A percentile compares a stretch with the other conserved stretches of the same genome.
Conservation (phyloP, 2,888 invertebrate genomes). For the Ectemnius cavifrons region DNA sequence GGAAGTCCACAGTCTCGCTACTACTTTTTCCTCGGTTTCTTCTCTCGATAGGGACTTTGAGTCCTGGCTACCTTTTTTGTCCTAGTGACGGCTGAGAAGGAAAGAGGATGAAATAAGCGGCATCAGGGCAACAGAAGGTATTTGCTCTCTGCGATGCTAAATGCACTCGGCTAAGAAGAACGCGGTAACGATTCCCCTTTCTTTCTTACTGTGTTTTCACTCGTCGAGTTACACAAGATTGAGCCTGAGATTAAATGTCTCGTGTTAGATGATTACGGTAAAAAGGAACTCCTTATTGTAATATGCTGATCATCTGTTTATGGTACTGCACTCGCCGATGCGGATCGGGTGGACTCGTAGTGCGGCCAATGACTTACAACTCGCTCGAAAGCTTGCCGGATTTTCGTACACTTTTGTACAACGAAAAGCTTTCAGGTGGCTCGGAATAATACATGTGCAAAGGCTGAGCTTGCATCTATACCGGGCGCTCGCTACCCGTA, state of each 20-base stretch:
- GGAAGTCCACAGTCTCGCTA: background rate
- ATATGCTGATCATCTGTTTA: too few species aligned
- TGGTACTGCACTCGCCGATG: too few species aligned
- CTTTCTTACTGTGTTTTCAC: too few species aligned
- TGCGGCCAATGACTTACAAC: constrained; percentile 65
- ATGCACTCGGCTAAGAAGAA: too few species aligned
- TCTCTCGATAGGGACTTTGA: background rate
- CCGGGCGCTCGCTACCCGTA: constrained; percentile 33
- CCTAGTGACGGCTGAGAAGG: background rate
- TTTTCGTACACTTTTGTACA: constrained; percentile 69
- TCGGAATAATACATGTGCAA: constrained; percentile 73
- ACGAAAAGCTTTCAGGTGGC: constrained; percentile 73
- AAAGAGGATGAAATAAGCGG: background rate
- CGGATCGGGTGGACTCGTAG: constrained; percentile 21
- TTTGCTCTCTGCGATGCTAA: background rate
- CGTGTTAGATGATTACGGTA: too few species aligned
- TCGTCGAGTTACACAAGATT: too few species aligned
- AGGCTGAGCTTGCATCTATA: constrained; percentile 42
- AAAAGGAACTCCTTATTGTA: too few species aligned
- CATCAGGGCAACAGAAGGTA: background rate
- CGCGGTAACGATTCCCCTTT: too few species aligned
- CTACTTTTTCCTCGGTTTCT: background rate
- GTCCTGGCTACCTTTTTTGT: background rate
- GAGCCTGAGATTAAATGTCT: too few species aligned
- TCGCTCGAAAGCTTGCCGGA: constrained; percentile 60